Base-by-base conservation (phyloP, 2,113 vertebrate species). In the Pogona vitticeps region DNA sequence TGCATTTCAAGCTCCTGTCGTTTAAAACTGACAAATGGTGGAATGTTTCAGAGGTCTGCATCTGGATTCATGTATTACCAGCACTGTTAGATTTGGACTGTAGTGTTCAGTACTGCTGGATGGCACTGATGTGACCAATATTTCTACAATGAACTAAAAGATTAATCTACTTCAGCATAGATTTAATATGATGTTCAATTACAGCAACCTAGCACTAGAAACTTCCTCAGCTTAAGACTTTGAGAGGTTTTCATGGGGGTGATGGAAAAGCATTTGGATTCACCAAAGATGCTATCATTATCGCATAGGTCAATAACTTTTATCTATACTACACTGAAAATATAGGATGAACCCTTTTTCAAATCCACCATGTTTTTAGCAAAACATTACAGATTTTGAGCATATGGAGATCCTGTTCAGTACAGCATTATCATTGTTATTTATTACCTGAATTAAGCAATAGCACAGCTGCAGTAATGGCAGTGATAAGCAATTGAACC, bases 391-490 rank as follows among this genome's bases (percentile, higher is more conserved):
- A 42, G 73, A 76, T 10, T 76, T 33, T 23, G 56, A 18, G 18
- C 59, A 67, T 85, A 46, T 67, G 59, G 61, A 67, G 10, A 67
- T 36, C 63, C 6, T 42, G 14, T 31, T n/a, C 67, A 40, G 76
- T 36, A 52, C 1, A 33, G 12, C 18, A 46, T 46, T 46, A 67
- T 75, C 63, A 52, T 7, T 46, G 40, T 65, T 76, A 76, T 65
- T 46, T 65, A 63, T 76, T 8, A 76, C 26, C 63, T 46, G 36
- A 76, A 33, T 85, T 65, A 67, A 67, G 40, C 59, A 76, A 52
- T 20, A 46, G 42, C 40, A 77, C 31, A 85, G 72, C 83, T 85
- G 59, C 73, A 67, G 61, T 67, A 85, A 76, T 76, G 33, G 18
- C 33, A 46, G 40, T 52, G 59, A 26, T 75, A 65, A 76, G 28